phyloP scores from a whole-genome alignment of 2,888 invertebrate genomes.

The Tenthredo mesomela region DNA sequence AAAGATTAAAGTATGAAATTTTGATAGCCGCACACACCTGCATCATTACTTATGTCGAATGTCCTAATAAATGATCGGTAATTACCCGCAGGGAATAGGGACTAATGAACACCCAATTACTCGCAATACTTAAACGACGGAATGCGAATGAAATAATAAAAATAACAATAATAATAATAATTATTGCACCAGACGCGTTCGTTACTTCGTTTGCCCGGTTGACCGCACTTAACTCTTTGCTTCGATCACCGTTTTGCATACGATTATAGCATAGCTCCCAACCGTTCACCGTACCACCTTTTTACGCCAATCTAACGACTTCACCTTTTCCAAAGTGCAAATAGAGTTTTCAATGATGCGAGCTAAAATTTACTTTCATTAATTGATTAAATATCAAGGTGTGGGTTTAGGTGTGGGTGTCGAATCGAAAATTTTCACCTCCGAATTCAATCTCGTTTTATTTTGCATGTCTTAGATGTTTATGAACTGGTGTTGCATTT shows the following conservation, averaged over 20 bases:
- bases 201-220: conserved; percentile 23
- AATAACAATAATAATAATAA: background rate
- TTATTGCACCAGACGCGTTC: conserved; percentile 14
- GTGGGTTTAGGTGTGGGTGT: background rate
- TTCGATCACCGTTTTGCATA: conserved; percentile 40
- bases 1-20: background rate
- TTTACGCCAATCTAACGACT: background rate
- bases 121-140: background rate
- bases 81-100: conserved; percentile 15
- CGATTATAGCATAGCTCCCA: conserved; percentile 13
- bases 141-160: conserved; percentile 5
- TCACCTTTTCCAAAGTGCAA: background rate
- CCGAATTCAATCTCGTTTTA: background rate
- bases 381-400: background rate
- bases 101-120: conserved; percentile 39
- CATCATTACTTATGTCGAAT: conserved; percentile 15
- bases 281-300: background rate
- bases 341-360: background rate
- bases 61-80: conserved; percentile 5
- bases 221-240: conserved; percentile 18
- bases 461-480: background rate
- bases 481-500: background rate
- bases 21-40: background rate
- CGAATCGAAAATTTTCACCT: background rate
- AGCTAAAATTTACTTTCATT: background rate